Conservation (phyloP, 2,797 vertebrate species). For the Myotis vivesi region DNA sequence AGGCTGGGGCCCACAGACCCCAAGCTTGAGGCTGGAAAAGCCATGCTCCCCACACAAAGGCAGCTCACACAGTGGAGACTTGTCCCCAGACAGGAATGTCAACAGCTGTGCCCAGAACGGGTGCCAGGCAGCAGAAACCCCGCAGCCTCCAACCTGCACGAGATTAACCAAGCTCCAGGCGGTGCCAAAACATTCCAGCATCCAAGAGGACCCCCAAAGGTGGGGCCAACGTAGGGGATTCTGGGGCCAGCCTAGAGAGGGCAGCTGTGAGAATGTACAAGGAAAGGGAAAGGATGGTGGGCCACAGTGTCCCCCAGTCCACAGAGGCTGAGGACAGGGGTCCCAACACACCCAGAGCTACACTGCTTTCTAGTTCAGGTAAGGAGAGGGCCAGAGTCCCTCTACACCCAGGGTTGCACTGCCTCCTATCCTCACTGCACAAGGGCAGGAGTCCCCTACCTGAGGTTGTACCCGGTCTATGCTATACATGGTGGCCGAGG, state of each 20-base stretch:
- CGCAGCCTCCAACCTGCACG: background rate
- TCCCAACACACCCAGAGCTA: background rate
- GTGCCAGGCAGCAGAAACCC: background rate
- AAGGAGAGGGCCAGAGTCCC: background rate
- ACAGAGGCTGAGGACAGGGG: background rate
- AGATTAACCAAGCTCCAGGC: background rate
- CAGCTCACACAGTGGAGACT: background rate
- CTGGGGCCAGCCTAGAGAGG: background rate
- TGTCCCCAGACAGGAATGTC: constrained; percentile 45
- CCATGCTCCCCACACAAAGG: constrained; percentile 17
- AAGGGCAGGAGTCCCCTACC: background rate
- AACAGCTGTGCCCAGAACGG: constrained; percentile 4
- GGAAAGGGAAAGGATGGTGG: background rate
- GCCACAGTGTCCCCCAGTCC: background rate
- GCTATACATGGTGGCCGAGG: background rate
- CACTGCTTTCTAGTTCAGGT: background rate
- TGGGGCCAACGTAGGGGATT: background rate
- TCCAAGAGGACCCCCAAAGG: background rate
- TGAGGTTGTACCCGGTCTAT: background rate
- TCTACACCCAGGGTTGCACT: background rate
- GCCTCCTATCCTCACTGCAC: no score
- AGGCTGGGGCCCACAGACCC: background rate
- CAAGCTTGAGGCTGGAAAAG: background rate
- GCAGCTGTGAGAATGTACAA: background rate
- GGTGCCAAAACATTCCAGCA: background rate